Evolutionary conservation across 2,113 vertebrate species (phyloP), one percentile per base, ranked within the genome.

Genomic region (Atherinomorus stipes): DNA sequence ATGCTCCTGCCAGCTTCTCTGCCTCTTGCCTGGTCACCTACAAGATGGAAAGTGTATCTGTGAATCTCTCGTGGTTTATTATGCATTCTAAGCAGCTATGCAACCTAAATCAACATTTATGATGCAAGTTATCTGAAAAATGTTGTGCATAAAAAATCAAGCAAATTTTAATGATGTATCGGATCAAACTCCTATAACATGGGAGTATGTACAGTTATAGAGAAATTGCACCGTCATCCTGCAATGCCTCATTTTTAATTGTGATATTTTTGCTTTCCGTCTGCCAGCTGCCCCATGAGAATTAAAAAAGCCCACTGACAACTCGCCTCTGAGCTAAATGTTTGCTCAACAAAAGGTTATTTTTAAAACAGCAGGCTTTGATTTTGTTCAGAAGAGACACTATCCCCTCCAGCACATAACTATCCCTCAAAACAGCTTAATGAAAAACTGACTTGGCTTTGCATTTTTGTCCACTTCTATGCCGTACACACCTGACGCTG

Each of bases 1-100:
- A 99, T 0, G 96, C 96, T 6, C 95, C 94, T 0, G 98, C 97
- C 87, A 99, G 94, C 87, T 98, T 98, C 94, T 99, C 97, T 0
- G 97, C 98, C 90, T 99, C 98, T 54, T 98, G 96, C 74, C 95
- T 92, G 84, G 91, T 97, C 66, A 92, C 91, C 91, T 92, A 18
- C 4, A 44, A 71, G 22, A 63, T 50, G 7, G 62, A 34, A 57
- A 2, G 22, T 37, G 21, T 40, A 8, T 0, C 25, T 40, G 49
- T 53, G 12, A 47, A 0, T 12, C 26, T 71, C 40, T 22, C 2
- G 0, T 44, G 13, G 22, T 21, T 19, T 19, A 15, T 7, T 19
- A 47, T n/a, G 44, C 18, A 47, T 47, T 47, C 8, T 7, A 9
- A 6, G 31, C 31, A 34, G 8, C 31, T 8, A 9, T 34, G 31